phyloP scores from a whole-genome alignment of 23 tunicate genomes.

The Diplosoma virens region DNA sequence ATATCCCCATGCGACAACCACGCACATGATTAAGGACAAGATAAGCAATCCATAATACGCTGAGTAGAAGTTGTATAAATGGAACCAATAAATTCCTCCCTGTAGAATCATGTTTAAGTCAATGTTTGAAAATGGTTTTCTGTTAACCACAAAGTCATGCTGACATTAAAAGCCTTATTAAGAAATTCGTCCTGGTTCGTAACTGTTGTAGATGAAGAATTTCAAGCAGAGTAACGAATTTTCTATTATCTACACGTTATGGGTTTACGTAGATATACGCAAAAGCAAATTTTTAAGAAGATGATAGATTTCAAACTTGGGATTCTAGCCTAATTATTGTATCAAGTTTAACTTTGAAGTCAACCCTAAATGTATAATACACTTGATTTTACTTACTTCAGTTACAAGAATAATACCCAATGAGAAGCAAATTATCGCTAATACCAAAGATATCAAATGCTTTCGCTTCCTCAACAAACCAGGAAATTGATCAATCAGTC shows the following conservation, averaged over 20 bases:
- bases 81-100: constrained; percentile 95
- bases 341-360: too few relatives aligned
- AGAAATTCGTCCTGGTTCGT: too few relatives aligned
- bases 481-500: constrained; percentile 87
- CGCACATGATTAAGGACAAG: constrained; percentile 56
- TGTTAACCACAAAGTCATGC: background rate
- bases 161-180: background rate
- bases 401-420: constrained; percentile 86
- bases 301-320: too few relatives aligned
- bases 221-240: too few relatives aligned
- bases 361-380: background rate
- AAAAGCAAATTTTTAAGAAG: too few relatives aligned
- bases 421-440: constrained; percentile 52
- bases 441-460: constrained; percentile 36
- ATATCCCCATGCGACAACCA: constrained; percentile 76
- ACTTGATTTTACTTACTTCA: constrained; percentile 48
- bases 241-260: too few relatives aligned
- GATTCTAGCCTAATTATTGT: too few relatives aligned
- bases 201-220: too few relatives aligned
- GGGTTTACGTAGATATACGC: too few relatives aligned
- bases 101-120: too few relatives aligned
- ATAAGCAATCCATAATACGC: constrained; percentile 80
- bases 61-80: constrained; percentile 85
- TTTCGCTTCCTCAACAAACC: constrained; percentile 39
- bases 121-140: background rate